Base-by-base conservation (phyloP, 2,888 invertebrate genomes). In the Cynaeus angustus region DNA sequence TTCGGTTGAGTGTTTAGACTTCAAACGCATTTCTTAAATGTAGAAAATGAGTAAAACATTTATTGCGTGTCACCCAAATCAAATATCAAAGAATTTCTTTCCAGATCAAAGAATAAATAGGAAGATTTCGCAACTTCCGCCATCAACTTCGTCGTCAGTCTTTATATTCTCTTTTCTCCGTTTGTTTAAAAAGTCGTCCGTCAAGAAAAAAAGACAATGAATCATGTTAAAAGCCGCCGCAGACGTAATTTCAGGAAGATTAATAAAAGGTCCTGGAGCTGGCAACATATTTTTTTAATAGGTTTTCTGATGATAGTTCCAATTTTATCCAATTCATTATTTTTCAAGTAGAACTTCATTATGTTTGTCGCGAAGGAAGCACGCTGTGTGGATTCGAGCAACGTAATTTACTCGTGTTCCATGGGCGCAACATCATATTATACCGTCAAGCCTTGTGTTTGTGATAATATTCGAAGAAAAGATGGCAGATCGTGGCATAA, bases 401-500 rank as follows among this genome's bases (percentile, higher is more conserved):
- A n/a, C 3, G 28, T 50, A 50, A 50, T 50, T 50, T 10, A 28
- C 28, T 21, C 48, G n/a, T 26, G 48, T 8, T 16, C 21, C 48
- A 21, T 8, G 28, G 28, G 8, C 8, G 46, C 7, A 41, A 41
- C 41, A 41, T 12, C 8, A 16, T 16, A 16, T 12, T 12, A 41
- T 12, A 46, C 1, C 21, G 16, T 16, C 48, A 37, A 13, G 13
- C 12, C 10, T 46, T 45, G 61, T 55, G 41, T 68, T 48, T 38
- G 62, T 38, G 38, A 59, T 68, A 62, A 62, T 55, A 62, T 62
- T 68, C 56, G 38, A 55, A 55, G 68, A 55, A 67, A 56, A 52
- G 67, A 30, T 66, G 59, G 33, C 61, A 43, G 62, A 53, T 68
- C 55, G 45, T 9, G 45, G 53, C 67, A 78, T 79, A 78, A 78